A percentile compares a stretch with the other conserved stretches of the same genome.
phyloP scores from a whole-genome alignment of 2,888 invertebrate species.

The Panzeria rudis region DNA sequence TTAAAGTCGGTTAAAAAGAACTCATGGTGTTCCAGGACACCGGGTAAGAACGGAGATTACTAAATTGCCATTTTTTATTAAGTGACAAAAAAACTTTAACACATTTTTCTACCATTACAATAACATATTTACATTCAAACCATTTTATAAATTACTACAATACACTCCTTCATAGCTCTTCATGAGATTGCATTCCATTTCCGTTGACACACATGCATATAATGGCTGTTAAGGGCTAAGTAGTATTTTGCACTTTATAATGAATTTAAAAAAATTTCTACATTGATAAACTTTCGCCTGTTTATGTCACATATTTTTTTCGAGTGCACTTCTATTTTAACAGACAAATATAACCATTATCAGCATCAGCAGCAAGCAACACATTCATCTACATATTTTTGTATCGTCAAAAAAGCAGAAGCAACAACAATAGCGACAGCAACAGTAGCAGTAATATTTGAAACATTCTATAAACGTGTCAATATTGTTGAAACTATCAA shows the following conservation, averaged over 20 bases:
- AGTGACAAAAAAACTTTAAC: too few relatives aligned
- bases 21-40: too few relatives aligned
- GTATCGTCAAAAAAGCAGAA: conserved; percentile 32
- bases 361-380: conserved; percentile 56
- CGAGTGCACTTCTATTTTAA: not conserved
- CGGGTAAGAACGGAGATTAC: too few relatives aligned
- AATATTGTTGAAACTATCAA: conserved; percentile 66
- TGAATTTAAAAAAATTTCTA: not conserved
- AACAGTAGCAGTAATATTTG: conserved; percentile 21
- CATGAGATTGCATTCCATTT: not conserved
- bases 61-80: too few relatives aligned
- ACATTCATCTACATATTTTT: not conserved
- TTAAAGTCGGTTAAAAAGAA: too few relatives aligned
- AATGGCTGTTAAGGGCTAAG: not conserved
- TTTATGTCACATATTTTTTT: not conserved
- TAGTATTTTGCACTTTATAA: not conserved
- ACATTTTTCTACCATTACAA: too few relatives aligned
- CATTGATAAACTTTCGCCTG: not conserved
- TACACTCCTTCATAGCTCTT: not conserved
- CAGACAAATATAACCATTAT: conserved; percentile 9
- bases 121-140: not conserved
- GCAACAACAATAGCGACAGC: conserved; percentile 20
- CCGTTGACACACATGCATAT: not conserved
- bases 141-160: not conserved
- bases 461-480: conserved; percentile 57